A percentile compares a stretch with the other conserved stretches of the same genome.
phyloP scores from a whole-genome alignment of 2,797 vertebrate genomes.

The Pitangus sulphuratus region DNA sequence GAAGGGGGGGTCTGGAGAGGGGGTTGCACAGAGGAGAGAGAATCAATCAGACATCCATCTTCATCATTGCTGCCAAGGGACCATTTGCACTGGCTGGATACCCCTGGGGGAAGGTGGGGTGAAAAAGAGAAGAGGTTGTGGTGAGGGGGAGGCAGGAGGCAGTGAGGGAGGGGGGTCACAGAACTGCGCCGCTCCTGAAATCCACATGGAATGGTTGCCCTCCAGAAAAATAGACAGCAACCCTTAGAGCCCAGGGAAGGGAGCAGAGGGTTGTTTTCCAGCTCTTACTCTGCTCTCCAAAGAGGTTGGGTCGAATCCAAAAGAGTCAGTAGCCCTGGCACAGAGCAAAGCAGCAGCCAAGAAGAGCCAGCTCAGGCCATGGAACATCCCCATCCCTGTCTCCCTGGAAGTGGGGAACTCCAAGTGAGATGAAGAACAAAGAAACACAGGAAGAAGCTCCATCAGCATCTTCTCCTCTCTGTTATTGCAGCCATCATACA shows the following conservation, averaged over 20 bases:
- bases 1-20: neutral
- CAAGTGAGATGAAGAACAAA: neutral
- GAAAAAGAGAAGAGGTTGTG: constrained; percentile 54
- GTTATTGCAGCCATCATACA: accelerated
- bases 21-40: constrained; percentile 71
- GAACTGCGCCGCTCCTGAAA: neutral
- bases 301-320: neutral
- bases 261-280: neutral
- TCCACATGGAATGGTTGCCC: neutral
- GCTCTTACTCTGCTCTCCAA: neutral
- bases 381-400: neutral
- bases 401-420: neutral
- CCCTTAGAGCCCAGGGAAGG: neutral
- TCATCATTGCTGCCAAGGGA: constrained; percentile 84
- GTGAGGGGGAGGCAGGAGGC: constrained; percentile 3
- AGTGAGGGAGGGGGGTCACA: neutral
- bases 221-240: neutral
- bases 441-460: neutral
- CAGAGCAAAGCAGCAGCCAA: neutral
- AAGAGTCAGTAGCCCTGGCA: accelerated
- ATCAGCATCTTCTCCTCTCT: neutral
- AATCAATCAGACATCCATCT: constrained; percentile 87
- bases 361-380: neutral
- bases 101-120: constrained; percentile 78
- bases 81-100: constrained; percentile 80